Evolutionary conservation across 2,797 vertebrate genomes (phyloP), one percentile per base, ranked within the genome.

Genomic region (Ctenochaetus hawaiiensis): DNA sequence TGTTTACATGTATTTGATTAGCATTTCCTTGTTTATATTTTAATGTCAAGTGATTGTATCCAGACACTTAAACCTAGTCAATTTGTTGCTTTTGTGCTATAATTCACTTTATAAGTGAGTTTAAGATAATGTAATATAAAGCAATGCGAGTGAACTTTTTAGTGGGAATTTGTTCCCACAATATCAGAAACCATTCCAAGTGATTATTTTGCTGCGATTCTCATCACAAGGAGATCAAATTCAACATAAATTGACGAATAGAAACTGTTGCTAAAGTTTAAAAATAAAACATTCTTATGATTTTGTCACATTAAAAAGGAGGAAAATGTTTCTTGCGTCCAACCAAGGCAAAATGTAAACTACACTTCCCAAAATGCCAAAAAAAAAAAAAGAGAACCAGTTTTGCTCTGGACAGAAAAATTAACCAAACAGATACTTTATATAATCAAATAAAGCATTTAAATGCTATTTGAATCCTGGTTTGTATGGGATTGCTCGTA

Each of bases 361-460:
- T 54, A 48, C 34, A 64, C 47, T 60, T 76, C 67, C 62, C 26
- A 59, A 5, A 43, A 76, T 48, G 20, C 43, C 18, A 52, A 34
- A 61, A 54, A 8, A 61, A 54, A 8, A 52, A 3, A 26, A 48
- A 37, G 23, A 30, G 26, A 30, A 30, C 26, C 18, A 18, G 12
- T 11, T 3, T 20, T 37, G 4, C 48, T 60, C 7, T 26, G 52
- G 49, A 60, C 11, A 49, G 39, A 60, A 67, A 57, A 59, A 13
- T 12, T 0, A 56, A 57, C 41, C 22, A 1, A 37, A 62, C 16
- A 39, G 8, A 53, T 62, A n/a, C n/a, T 64, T 14, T 47, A 37
- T 56, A 9, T 39, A 23, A 30, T 30, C 26, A 30, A 30, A 30
- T 17, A 4, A 18, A 30, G 30, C 60, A 51, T 56, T 56, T 47